A percentile compares a stretch with the other conserved stretches of the same genome.
Evolutionary conservation across 2,888 invertebrate species (phyloP).

Genomic region (Drepanosiphum platanoidis): DNA sequence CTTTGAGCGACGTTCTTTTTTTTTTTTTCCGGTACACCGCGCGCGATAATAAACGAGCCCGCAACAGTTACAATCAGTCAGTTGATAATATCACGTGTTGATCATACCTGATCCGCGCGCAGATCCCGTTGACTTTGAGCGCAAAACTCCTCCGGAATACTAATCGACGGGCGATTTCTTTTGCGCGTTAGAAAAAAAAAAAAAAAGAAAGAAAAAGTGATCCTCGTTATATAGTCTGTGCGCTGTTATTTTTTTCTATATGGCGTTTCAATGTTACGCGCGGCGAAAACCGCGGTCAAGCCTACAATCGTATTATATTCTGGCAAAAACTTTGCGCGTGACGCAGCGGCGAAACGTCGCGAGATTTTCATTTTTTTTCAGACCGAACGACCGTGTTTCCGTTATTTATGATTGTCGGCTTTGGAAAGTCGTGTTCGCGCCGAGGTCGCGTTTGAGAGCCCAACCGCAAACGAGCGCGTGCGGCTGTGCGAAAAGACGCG

Average conservation of each 20-base stretch:
- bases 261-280: conserved; percentile 37
- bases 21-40: too few relatives aligned
- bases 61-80: too few relatives aligned
- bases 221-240: too few relatives aligned
- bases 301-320: background rate
- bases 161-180: conserved; percentile 15
- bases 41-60: background rate
- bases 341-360: background rate
- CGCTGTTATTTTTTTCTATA: background rate
- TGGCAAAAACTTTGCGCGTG: background rate
- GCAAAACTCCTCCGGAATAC: background rate
- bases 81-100: background rate
- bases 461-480: too few relatives aligned
- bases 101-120: conserved; percentile 31
- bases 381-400: conserved; percentile 37
- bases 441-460: conserved; percentile 38
- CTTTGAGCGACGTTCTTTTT: too few relatives aligned
- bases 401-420: conserved; percentile 40
- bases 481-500: background rate
- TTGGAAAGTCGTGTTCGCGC: conserved; percentile 33
- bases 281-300: conserved; percentile 5
- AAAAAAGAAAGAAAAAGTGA: too few relatives aligned
- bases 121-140: conserved; percentile 31
- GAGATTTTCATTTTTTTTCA: conserved; percentile 32
- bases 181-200: background rate